Evolutionary conservation across 2,888 invertebrate species (phyloP).

Genomic region (Rhingia rostrata): DNA sequence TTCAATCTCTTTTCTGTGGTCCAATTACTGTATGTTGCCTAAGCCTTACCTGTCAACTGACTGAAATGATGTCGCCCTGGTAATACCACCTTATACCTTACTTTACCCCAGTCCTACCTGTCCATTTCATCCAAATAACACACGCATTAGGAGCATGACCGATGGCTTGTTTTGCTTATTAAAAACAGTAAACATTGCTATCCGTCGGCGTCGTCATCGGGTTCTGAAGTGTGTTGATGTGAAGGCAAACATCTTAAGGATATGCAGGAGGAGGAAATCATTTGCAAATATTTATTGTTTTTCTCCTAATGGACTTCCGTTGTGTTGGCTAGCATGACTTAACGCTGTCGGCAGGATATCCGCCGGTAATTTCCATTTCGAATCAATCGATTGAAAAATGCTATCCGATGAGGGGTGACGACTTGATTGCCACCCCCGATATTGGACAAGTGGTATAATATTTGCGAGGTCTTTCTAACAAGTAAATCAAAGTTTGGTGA

Average conservation of each 20-base stretch:
- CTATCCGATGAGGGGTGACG: slow-evolving; percentile 1
- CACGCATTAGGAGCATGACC: too few species aligned
- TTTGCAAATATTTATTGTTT: slow-evolving; percentile 70
- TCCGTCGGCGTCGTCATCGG: slow-evolving; percentile 13
- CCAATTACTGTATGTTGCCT: too few species aligned
- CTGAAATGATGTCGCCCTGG: too few species aligned
- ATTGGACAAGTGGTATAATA: not conserved
- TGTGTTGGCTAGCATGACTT: slow-evolving; percentile 41
- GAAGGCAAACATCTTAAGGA: slow-evolving; percentile 68
- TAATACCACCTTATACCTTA: too few species aligned
- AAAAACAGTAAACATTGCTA: slow-evolving; percentile 53
- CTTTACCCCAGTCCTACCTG: too few species aligned
- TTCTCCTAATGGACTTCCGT: slow-evolving; percentile 70
- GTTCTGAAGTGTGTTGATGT: slow-evolving; percentile 60
- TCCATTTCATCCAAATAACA: too few species aligned
- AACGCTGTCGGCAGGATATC: slow-evolving; percentile 54
- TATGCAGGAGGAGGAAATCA: slow-evolving; percentile 67
- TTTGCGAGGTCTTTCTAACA: not conserved
- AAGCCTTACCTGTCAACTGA: too few species aligned
- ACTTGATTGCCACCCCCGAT: slow-evolving; percentile 7
- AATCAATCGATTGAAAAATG: slow-evolving; percentile 34
- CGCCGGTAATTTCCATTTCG: slow-evolving; percentile 52
- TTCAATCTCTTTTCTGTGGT: too few species aligned
- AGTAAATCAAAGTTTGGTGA: not conserved
- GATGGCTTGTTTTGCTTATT: slow-evolving; percentile 55